These are phyloP conservation scores for Holotrichia oblita DNA, from an alignment of 1,140 invertebrate genomes.

Conservation along the genomic window DNA sequence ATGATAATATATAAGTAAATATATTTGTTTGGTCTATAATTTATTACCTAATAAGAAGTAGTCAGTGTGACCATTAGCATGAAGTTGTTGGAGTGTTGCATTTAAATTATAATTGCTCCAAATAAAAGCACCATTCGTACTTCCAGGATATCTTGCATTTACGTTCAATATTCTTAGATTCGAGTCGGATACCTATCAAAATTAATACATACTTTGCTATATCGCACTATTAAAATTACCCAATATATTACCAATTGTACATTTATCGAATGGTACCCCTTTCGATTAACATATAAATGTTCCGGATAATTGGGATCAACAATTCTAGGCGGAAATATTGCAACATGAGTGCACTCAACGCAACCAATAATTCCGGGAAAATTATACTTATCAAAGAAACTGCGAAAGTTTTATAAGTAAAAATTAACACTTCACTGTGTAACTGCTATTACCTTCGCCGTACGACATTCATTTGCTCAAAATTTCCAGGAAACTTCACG, in stretches of 20 bases:
- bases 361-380: slow-evolving; percentile 40
- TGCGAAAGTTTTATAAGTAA: neutral
- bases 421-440: neutral
- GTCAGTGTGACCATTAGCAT: slow-evolving; percentile 21
- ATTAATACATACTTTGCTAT: slow-evolving; percentile 7
- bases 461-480: neutral
- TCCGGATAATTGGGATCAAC: slow-evolving; percentile 6
- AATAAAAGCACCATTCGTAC: slow-evolving; percentile 53
- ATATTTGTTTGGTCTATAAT: neutral
- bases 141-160: slow-evolving; percentile 54
- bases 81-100: neutral
- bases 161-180: slow-evolving; percentile 52
- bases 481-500: neutral
- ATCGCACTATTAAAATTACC: neutral
- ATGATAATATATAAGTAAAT: slow-evolving; percentile 39
- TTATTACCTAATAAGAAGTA: slow-evolving; percentile 44
- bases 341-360: slow-evolving; percentile 35
- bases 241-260: slow-evolving; percentile 51
- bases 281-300: slow-evolving; percentile 32
- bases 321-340: slow-evolving; percentile 30
- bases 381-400: neutral
- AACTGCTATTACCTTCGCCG: neutral
- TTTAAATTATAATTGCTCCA: slow-evolving; percentile 47
- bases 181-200: slow-evolving; percentile 53
- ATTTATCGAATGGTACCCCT: slow-evolving; percentile 51